phyloP scores from a whole-genome alignment of 2,888 invertebrate species.

The Willowsia nigromaculata region DNA sequence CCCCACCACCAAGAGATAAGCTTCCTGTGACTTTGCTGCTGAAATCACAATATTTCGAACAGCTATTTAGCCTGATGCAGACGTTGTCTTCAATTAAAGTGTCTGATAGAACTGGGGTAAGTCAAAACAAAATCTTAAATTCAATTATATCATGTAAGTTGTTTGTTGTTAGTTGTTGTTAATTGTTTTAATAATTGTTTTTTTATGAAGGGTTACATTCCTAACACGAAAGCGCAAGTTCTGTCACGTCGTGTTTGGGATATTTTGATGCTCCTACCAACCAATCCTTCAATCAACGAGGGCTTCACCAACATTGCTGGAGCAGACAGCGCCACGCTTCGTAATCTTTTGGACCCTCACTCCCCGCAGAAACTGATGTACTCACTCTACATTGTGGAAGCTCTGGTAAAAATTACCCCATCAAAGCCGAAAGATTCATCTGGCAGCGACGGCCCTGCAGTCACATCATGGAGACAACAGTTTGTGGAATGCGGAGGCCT shows the following conservation, averaged over 20 bases:
- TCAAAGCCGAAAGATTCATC: slow-evolving; percentile 36
- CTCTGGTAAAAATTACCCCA: slow-evolving; percentile 81
- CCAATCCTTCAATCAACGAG: slow-evolving; percentile 91
- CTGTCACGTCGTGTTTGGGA: slow-evolving; percentile 96
- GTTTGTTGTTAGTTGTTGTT: too few relatives aligned
- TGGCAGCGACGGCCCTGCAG: slow-evolving; percentile 33
- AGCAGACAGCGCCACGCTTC: slow-evolving; percentile 82
- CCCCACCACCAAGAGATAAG: slow-evolving; percentile 91
- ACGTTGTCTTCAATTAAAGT: slow-evolving; percentile 93
- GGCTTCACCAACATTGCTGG: slow-evolving; percentile 88
- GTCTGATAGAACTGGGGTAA: slow-evolving; percentile 86
- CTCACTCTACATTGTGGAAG: slow-evolving; percentile 93
- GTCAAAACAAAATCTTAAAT: background rate
- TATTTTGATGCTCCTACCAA: slow-evolving; percentile 93
- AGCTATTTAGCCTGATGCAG: slow-evolving; percentile 94
- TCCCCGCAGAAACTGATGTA: slow-evolving; percentile 98
- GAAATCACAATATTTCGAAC: slow-evolving; percentile 93
- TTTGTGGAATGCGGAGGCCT: slow-evolving; percentile 94
- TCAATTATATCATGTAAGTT: background rate
- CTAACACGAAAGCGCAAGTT: slow-evolving; percentile 93
- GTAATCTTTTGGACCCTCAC: slow-evolving; percentile 90
- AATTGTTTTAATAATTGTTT: too few relatives aligned
- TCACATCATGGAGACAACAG: slow-evolving; percentile 85
- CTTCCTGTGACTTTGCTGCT: slow-evolving; percentile 92
- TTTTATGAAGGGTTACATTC: slow-evolving; percentile 85